Base-by-base conservation (phyloP, 2,888 invertebrate genomes). In the Schrankia costaestrigalis region DNA sequence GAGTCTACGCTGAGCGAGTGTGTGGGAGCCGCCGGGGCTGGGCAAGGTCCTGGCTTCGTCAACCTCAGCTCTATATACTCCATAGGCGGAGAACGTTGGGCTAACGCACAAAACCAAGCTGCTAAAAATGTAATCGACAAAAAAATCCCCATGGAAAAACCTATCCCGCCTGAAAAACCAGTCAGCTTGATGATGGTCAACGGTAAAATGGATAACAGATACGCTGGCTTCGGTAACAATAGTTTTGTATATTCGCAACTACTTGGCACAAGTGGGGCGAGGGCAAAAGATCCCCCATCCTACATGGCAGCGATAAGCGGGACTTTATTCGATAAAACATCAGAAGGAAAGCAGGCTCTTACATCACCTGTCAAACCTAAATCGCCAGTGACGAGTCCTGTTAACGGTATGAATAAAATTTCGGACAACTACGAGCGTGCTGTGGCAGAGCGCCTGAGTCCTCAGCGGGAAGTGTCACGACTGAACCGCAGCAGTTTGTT, bases 341-440 rank as follows among this genome's bases (percentile, higher is more conserved):
- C 48, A 17, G 64, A 63, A 8, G 40, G 51, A 3, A 65, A 59
- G 2, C 55, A 55, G 26, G 27, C 42, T n/a, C 44, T 21, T 14
- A 67, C 70, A n/a, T 81, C 82, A 1, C 81, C 82, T 0, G 53
- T 41, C 15, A 75, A 72, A 51, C 44, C 64, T 2, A 74, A 69
- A 30, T 79, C 82, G 0, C 78, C 79, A 0, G 58, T 68, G 8
- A 74, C 78, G 6, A 83, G 81, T 40, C 83, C 84, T 3, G 73
- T 82, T 9, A 84, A 85, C 47, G 84, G 85, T 1, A 70, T 83
- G 3, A 85, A 87, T 40, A 88, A 87, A 43, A 88, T 89, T 41
- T 87, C 88, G 0, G 89, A 89, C 39, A 88, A 87, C 50, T 88
- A 88, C 51, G 87, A 88, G 50, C 68, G 76, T 32, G 87, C 89